Conservation (phyloP, 2,888 invertebrate species). For the Mythimna vitellina region DNA sequence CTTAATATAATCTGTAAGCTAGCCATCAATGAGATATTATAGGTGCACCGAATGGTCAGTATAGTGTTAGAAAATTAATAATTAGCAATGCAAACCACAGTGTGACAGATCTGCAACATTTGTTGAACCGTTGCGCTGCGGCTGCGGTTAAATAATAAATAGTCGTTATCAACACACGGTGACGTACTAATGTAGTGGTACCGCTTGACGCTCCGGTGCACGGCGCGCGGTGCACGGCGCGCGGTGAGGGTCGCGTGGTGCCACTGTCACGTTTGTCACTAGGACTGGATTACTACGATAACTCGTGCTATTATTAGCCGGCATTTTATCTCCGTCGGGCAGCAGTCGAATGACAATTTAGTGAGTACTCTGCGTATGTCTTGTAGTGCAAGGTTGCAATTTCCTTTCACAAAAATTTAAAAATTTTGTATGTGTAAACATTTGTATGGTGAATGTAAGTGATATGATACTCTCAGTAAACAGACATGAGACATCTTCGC, state of each 20-base stretch:
- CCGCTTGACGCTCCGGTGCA: neutral
- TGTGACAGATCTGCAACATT: constrained; percentile 3
- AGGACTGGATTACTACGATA: no score
- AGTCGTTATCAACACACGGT: neutral
- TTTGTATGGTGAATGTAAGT: constrained; percentile 1
- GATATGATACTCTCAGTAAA: constrained; percentile 8
- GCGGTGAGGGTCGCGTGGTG: no score
- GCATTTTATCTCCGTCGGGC: neutral
- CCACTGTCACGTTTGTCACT: no score
- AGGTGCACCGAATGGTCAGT: neutral
- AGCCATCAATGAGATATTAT: neutral
- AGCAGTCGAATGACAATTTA: neutral
- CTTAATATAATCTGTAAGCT: neutral
- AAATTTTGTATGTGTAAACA: neutral
- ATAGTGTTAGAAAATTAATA: neutral
- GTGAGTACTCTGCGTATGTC: neutral
- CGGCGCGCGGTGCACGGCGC: no score
- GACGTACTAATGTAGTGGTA: neutral
- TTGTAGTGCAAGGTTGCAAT: no score
- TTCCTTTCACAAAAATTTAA: neutral
- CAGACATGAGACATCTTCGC: constrained; percentile 5
- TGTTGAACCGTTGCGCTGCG: neutral
- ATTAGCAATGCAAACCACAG: neutral
- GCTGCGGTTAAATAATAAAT: neutral
- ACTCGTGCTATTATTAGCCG: no score